These are phyloP conservation scores for Abscondita cerata DNA, from an alignment of 2,888 invertebrate species.

Conservation along the genomic window DNA sequence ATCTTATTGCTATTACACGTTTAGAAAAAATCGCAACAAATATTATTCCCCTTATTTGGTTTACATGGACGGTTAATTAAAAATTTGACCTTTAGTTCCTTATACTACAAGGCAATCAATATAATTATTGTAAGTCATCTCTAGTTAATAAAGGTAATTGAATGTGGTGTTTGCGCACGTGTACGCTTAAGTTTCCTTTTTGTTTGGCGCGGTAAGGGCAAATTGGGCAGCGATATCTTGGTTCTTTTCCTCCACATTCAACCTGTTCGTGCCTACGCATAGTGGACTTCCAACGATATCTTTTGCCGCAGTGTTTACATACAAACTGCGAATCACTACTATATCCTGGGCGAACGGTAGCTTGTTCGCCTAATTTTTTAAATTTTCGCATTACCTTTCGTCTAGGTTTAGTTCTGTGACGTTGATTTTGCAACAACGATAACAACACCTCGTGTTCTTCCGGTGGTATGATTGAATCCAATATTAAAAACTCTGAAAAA, in stretches of 20 bases:
- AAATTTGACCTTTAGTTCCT: no score
- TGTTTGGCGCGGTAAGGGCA: constrained; percentile 84
- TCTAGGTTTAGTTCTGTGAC: not conserved
- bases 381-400: constrained; percentile 54
- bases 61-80: no score
- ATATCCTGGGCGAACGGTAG: constrained; percentile 45
- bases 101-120: not conserved
- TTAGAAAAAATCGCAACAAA: not conserved
- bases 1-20: not conserved
- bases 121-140: no score
- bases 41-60: not conserved
- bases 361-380: constrained; percentile 37
- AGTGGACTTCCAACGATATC: constrained; percentile 87
- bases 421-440: constrained; percentile 34
- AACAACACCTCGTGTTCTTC: constrained; percentile 40
- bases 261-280: constrained; percentile 85
- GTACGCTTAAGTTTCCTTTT: constrained; percentile 81
- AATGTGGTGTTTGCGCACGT: constrained; percentile 78
- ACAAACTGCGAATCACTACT: constrained; percentile 67
- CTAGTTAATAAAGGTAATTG: no score
- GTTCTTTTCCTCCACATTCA: constrained; percentile 82
- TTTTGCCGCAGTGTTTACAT: constrained; percentile 82
- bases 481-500: constrained; percentile 52
- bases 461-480: constrained; percentile 52
- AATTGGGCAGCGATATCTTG: constrained; percentile 80